Conservation (phyloP, 1,140 invertebrate species). For the Drosophila dunni region DNA sequence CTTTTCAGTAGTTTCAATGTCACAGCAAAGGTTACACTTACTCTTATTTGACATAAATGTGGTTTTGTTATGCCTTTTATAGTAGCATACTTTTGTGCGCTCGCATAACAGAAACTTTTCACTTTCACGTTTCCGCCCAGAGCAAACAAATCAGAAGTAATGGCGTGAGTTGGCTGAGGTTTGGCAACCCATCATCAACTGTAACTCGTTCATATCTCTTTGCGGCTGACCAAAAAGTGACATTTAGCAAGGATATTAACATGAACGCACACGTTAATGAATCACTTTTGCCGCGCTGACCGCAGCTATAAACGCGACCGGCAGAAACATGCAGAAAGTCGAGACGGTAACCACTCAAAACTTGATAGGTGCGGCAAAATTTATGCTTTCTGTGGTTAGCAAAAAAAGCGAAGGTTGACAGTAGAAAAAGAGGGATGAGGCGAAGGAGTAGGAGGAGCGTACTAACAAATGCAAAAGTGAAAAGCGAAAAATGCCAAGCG, state of each 20-base stretch:
- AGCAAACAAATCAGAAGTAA: slow-evolving; percentile 24
- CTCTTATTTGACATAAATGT: slow-evolving; percentile 29
- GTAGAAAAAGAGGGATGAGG: neutral
- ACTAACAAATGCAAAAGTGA: slow-evolving; percentile 27
- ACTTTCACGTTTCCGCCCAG: slow-evolving; percentile 32
- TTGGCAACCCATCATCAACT: neutral
- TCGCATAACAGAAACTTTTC: slow-evolving; percentile 36
- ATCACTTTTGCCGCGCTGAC: slow-evolving; percentile 47
- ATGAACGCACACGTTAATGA: slow-evolving; percentile 57
- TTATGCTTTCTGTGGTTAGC: slow-evolving; percentile 39
- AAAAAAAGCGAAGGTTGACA: slow-evolving; percentile 12
- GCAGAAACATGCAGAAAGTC: neutral
- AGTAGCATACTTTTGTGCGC: slow-evolving; percentile 31
- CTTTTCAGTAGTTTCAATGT: slow-evolving; percentile 21
- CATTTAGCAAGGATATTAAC: slow-evolving; percentile 62
- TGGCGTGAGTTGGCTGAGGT: neutral
- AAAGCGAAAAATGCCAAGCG: slow-evolving; percentile 52
- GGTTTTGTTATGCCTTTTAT: slow-evolving; percentile 20
- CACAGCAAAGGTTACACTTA: slow-evolving; percentile 13
- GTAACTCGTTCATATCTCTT: slow-evolving; percentile 27
- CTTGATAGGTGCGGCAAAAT: slow-evolving; percentile 43
- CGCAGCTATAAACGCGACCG: slow-evolving; percentile 39
- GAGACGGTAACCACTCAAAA: slow-evolving; percentile 44
- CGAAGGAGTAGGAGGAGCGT: neutral
- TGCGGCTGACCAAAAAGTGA: slow-evolving; percentile 47